These are phyloP conservation scores for Balanococcus diminutus DNA, from an alignment of 2,888 invertebrate species.

Conservation along the genomic window DNA sequence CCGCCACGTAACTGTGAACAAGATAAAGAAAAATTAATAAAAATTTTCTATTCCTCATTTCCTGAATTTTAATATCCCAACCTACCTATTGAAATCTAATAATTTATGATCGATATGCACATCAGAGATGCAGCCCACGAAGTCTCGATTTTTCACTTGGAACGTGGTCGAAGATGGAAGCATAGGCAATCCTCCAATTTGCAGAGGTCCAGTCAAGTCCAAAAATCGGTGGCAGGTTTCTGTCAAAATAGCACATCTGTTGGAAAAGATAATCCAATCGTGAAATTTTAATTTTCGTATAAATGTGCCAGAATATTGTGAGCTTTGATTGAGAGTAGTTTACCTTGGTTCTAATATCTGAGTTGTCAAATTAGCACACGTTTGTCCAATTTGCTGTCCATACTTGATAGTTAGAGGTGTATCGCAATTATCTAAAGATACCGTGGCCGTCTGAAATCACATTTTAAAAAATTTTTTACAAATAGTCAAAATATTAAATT, in stretches of 20 bases:
- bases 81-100: slow-evolving; percentile 79
- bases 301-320: too few species aligned
- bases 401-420: slow-evolving; percentile 77
- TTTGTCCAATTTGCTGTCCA: slow-evolving; percentile 73
- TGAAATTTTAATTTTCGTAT: not conserved
- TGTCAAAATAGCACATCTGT: slow-evolving; percentile 43
- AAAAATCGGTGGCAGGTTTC: slow-evolving; percentile 69
- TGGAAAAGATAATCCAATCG: not conserved
- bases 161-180: slow-evolving; percentile 67
- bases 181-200: slow-evolving; percentile 88
- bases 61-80: too few species aligned
- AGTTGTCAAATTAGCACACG: slow-evolving; percentile 80
- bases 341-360: slow-evolving; percentile 74
- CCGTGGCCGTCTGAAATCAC: slow-evolving; percentile 73
- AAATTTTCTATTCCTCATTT: too few species aligned
- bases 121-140: slow-evolving; percentile 89
- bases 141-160: slow-evolving; percentile 69
- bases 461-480: slow-evolving; percentile 54
- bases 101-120: slow-evolving; percentile 83
- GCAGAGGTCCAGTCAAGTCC: slow-evolving; percentile 87
- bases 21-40: too few species aligned
- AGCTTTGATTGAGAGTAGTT: too few species aligned
- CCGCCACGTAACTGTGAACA: slow-evolving; percentile 78
- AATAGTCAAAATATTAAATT: too few species aligned
- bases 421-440: slow-evolving; percentile 88